Evolutionary conservation across 2,888 invertebrate species (phyloP).

Genomic region (Caenorhabditis sp.): DNA sequence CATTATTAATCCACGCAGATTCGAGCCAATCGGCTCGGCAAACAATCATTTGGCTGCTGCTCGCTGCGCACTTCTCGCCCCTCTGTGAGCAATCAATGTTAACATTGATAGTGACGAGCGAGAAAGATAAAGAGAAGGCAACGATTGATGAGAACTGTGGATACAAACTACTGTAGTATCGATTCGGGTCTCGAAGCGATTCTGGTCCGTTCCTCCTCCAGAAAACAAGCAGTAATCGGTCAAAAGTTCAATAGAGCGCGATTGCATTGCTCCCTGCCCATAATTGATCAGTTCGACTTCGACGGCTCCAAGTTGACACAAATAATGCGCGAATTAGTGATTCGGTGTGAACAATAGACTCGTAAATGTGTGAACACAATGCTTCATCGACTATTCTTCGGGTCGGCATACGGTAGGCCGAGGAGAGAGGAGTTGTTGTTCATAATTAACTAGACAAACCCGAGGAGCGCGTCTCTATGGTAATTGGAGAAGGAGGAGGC

Average conservation of each 20-base stretch:
- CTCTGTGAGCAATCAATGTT: neutral
- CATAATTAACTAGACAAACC: conserved; percentile 37
- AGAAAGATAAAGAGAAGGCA: neutral
- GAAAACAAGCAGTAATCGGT: too few relatives aligned
- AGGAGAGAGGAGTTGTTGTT: conserved; percentile 24
- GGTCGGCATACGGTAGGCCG: conserved; percentile 23
- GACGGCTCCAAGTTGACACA: conserved; percentile 16
- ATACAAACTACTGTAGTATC: too few relatives aligned
- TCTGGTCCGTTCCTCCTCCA: too few relatives aligned
- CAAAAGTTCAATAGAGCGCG: conserved; percentile 3
- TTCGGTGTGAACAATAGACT: conserved; percentile 57
- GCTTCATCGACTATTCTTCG: conserved; percentile 21
- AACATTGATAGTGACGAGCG: neutral
- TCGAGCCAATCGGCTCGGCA: conserved; percentile 61
- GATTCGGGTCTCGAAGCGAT: too few relatives aligned
- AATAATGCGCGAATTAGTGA: conserved; percentile 37
- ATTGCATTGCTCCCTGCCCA: conserved; percentile 9
- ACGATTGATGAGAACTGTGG: too few relatives aligned
- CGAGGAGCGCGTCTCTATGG: conserved; percentile 29
- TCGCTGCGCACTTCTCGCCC: conserved; percentile 8
- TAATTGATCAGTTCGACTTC: conserved; percentile 28
- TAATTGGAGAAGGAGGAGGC: conserved; percentile 32
- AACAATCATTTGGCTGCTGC: conserved; percentile 32
- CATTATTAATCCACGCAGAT: conserved; percentile 61
- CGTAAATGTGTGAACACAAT: conserved; percentile 57